Base-by-base conservation (phyloP, 2,113 vertebrate species). In the Haemorhous mexicanus region DNA sequence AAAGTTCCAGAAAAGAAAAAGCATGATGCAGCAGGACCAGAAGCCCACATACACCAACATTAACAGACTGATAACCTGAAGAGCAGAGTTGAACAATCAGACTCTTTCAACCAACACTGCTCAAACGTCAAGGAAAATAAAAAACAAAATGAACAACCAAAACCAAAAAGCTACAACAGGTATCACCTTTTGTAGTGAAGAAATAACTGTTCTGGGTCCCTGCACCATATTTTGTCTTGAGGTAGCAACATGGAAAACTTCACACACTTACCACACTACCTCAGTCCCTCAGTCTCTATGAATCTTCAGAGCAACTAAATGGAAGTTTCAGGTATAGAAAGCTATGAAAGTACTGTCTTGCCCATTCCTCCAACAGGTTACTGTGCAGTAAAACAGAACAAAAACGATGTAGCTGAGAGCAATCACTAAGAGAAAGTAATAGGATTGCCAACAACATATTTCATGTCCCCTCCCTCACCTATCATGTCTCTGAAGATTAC, bases 161-260 rank as follows among this genome's bases (percentile, higher is more conserved):
- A 69, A 33, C 5, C 14, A 49, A 49, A 32, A 41, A 58, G 30
- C 26, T 77, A 56, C 49, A 82, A 27, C 4, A 68, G 72, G 50
- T 30, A 78, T 66, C 70, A 81, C 50, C 77, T 67, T 81, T 64
- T 67, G 14, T 61, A 94, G 66, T 58, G 32, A 81, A 76, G 63
- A 94, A 97, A 47, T 53, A 90, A 67, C 72, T 81, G 26, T 91
- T 94, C 85, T 86, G 92, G 84, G 97, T 92, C 89, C 95, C 43
- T 96, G 91, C 28, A 28, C 58, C 90, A 80, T 52, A 80, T 49
- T 73, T 79, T 87, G 16, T 84, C 87, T 73, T 96, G 84, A 97
- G 96, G 92, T 94, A 96, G 66, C 86, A 97, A 97, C 41, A 81
- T 19, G 30, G 80, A 93, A 96, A 96, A 69, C 77, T 91, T 84